These are phyloP conservation scores for Thysanoteuthis rhombus DNA, from an alignment of 2,888 invertebrate species.

Conservation along the genomic window DNA sequence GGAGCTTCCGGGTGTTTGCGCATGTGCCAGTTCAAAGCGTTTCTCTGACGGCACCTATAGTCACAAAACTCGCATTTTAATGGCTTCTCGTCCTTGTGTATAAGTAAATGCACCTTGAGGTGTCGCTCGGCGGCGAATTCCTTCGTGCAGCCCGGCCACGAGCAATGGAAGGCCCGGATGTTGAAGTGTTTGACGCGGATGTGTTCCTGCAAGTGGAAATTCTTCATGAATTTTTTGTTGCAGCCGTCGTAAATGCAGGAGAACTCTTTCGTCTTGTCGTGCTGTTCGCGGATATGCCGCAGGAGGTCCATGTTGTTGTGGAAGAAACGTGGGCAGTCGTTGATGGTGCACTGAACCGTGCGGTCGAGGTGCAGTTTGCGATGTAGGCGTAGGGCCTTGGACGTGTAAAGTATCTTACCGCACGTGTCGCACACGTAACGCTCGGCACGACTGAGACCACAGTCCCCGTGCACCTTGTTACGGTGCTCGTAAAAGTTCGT, in stretches of 20 bases:
- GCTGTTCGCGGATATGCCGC: slow-evolving; percentile 16
- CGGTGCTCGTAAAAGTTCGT: slow-evolving; percentile 46
- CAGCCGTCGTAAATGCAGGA: slow-evolving; percentile 50
- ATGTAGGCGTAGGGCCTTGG: slow-evolving; percentile 43
- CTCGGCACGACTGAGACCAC: slow-evolving; percentile 34
- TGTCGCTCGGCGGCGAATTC: slow-evolving; percentile 51
- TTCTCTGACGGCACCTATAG: slow-evolving; percentile 57
- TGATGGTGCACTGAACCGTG: slow-evolving; percentile 30
- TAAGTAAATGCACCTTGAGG: slow-evolving; percentile 53
- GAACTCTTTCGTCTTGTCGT: slow-evolving; percentile 44
- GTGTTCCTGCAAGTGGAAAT: slow-evolving; percentile 52
- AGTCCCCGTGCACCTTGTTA: slow-evolving; percentile 42
- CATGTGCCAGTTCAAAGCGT: slow-evolving; percentile 62
- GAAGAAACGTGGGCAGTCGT: slow-evolving; percentile 36
- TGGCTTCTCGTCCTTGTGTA: slow-evolving; percentile 58
- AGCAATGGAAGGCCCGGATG: slow-evolving; percentile 45
- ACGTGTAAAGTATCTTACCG: slow-evolving; percentile 41
- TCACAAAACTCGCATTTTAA: slow-evolving; percentile 58
- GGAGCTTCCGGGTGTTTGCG: slow-evolving; percentile 58
- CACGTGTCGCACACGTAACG: slow-evolving; percentile 44
- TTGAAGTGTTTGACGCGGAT: slow-evolving; percentile 51
- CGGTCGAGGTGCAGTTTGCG: slow-evolving; percentile 42
- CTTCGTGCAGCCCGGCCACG: slow-evolving; percentile 52
- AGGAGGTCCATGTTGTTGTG: slow-evolving; percentile 35
- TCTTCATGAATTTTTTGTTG: slow-evolving; percentile 48